Percentiles rank a stretch among this genome's conserved stretches.
Conservation (phyloP, 1,140 invertebrate species). For the Drosophila lacteicornis region DNA sequence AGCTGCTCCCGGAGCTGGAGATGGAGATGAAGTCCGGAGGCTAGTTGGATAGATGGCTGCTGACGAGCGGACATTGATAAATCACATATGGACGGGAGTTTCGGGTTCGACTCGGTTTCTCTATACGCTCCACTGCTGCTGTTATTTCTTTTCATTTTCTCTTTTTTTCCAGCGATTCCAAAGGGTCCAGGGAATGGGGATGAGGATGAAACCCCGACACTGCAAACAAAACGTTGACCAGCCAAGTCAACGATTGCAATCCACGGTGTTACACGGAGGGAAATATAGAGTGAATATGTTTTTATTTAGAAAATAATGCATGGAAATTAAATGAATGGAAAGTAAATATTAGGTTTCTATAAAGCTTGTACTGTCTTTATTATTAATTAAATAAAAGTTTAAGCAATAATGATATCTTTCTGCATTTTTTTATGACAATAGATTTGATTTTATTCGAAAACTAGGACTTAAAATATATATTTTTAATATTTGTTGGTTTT, state of each 20-base stretch:
- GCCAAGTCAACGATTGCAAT: background rate
- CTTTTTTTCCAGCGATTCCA: conserved; percentile 10
- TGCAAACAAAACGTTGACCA: conserved; percentile 50
- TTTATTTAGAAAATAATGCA: no score
- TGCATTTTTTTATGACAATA: no score
- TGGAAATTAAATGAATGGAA: background rate
- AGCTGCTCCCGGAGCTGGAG: background rate
- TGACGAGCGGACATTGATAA: conserved; percentile 76
- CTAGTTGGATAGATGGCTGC: conserved; percentile 67
- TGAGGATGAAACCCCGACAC: conserved; percentile 31
- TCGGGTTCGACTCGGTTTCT: conserved; percentile 32
- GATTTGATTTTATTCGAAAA: no score
- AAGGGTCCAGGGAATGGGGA: background rate
- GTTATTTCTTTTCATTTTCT: conserved; percentile 32
- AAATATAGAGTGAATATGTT: no score
- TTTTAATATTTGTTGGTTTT: no score
- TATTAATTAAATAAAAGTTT: no score
- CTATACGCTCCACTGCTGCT: conserved; percentile 39
- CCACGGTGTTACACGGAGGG: no score
- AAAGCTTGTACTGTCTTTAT: no score
- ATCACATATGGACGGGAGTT: conserved; percentile 64
- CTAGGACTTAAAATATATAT: no score
- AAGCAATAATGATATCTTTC: no score
- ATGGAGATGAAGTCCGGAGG: conserved; percentile 12
- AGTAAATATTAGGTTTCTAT: no score